Evolutionary conservation across 92 coral and sea anemone genomes (phyloP), one percentile per base, ranked within the genome.

Genomic region (Heliopora coerulea): DNA sequence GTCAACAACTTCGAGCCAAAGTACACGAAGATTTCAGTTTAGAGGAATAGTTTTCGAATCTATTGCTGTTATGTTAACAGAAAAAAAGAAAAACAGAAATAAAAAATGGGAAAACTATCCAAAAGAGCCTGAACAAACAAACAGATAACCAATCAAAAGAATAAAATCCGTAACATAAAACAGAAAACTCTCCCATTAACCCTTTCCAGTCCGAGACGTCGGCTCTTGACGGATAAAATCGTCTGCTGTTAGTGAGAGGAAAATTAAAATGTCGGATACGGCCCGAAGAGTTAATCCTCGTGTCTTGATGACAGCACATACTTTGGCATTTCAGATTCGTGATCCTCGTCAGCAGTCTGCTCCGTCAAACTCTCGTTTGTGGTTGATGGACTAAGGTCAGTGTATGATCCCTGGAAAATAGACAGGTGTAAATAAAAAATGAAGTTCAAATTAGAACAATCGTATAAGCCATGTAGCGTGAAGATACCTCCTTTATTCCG

Each of bases 301-400:
- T 11, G 23, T 1, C 17, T 30, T 1, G 28, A 26, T 28, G 15
- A 59, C 3, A 59, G 25, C 21, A 66, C 32, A 41, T 39, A 66
- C 73, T n/a, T 21, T 21, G 56, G 37, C 26, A 24, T 66, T n/a
- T 32, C 50, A 44, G 73, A 23, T 66, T 26, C 73, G 20, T 33
- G 35, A 23, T 66, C 73, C 15, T 66, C 73, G 0, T 50, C 56
- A 14, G 57, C n/a, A 1, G n/a, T 27, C 50, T 66, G 73, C 48
- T 66, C 73, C 7, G 50, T 1, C 57, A 66, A 46, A 46, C 73
- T 66, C 33, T 66, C 73, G 23, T 41, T 29, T 41, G 73, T 66
- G 1, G 56, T 66, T 8, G 73, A 41, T 21, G 56, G 73, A 66
- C 73, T 66, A 0, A 66, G 27, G 34, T 66, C 73, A 46, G 56